Evolutionary conservation across 2,888 invertebrate genomes (phyloP), one percentile per base, ranked within the genome.

Genomic region (Criorhina ranunculi): DNA sequence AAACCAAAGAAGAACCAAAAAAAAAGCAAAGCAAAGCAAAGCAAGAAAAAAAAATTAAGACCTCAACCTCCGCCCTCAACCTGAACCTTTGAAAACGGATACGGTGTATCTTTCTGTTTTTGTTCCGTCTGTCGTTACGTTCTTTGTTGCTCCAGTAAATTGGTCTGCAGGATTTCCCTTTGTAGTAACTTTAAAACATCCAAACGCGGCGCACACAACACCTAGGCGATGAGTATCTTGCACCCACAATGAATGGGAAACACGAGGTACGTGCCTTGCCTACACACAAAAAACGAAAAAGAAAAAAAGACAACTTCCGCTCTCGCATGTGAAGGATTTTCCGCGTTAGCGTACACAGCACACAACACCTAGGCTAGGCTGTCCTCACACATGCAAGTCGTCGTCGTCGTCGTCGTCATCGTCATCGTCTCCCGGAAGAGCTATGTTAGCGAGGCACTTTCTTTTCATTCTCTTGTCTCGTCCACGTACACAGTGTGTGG

Each of bases 261-360:
- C 11, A 24, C 67, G 67, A 55, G 35, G 46, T 73, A 78, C 70
- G 67, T 67, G 67, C 57, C 37, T 62, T 66, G 70, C 69, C 59
- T 59, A 67, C 51, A 37, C 15, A 72, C 46, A 31, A 69, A 62
- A 19, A 57, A 53, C 12, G 66, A 19, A 12, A 37, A 60, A 59
- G 51, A 64, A 79, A 64, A 72, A 64, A 35, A 37, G 51, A 19
- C 80, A 80, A 85, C 85, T 76, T 85, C 85, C 85, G 78, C 57
- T 79, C 57, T 75, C 46, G 66, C 69, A 75, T 59, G 75, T 66
- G 59, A 80, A 85, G 69, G 70, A 85, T 85, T 80, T 85, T 80
- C 64, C 85, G 69, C 75, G 69, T 75, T 73, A 29, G 60, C 57
- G 62, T 78, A 35, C 24, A 24, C 24, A 1, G 24, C 42, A 75